Base-by-base conservation (phyloP, 2,888 invertebrate genomes). In the Thereva nobilitata region DNA sequence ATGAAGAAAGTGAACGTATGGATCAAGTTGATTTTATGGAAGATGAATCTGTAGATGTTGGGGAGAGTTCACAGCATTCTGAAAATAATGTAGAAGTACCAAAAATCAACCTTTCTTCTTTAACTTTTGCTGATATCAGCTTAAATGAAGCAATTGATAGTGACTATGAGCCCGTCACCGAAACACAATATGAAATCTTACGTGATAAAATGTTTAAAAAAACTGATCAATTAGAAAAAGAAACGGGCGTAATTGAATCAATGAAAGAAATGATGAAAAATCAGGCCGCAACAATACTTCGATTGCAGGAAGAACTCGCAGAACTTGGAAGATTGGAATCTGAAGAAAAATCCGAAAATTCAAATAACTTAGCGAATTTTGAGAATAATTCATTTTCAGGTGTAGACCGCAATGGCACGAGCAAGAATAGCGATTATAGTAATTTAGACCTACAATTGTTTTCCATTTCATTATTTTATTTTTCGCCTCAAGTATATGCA, bases 391-490 rank as follows among this genome's bases (percentile, higher is more conserved):
- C 8, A 23, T 5, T 5, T 10, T 0, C 35, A 3, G 35, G 23
- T 2, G 23, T 23, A 23, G 23, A 23, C 23, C 23, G 23, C 23
- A 23, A 23, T 23, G 23, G 23, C 23, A 2, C 23, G 2, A 49
- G 10, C 37, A 37, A 38, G 40, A 2, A 35, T 4, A 10, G 7
- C 5, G 59, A 59, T n/a, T 59, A 59, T 7, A 49, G 47, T 34
- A 49, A 59, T 7, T 4, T 49, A 37, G 66, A 68, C 2, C 54
- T 68, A 10, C 68, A 68, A 55, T 63, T 55, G 10, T 68, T 68
- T 38, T 59, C 68, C 2, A 57, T 68, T 9, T 50, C 68, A 1
- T 44, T 68, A 40, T 68, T 56, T 50, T 68, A 66, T 10, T 68
- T 66, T 23, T 63, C 66, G 7, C 66, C 66, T 0, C 56, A 44